Percentiles rank a stretch among this genome's conserved stretches.
phyloP scores from a whole-genome alignment of 2,797 vertebrate species.

The Phataginus tetradactyla region DNA sequence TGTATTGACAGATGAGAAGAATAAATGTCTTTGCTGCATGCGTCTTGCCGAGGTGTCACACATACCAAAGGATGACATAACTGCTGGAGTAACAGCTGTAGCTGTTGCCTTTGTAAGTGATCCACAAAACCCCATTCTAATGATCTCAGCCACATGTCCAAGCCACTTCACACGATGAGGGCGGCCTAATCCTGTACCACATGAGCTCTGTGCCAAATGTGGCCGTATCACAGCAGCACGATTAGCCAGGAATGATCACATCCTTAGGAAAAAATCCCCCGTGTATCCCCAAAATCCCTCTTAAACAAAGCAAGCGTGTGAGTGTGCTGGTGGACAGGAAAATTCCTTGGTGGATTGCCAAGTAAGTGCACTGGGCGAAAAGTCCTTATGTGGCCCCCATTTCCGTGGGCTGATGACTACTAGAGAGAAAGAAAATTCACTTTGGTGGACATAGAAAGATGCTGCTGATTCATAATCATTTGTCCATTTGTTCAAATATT shows the following conservation, averaged over 20 bases:
- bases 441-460: neutral
- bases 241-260: constrained; percentile 85
- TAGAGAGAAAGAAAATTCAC: constrained; percentile 53
- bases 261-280: constrained; percentile 82
- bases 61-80: constrained; percentile 86
- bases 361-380: constrained; percentile 54
- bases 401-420: constrained; percentile 67
- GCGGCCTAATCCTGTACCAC: constrained; percentile 83
- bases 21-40: constrained; percentile 84
- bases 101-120: constrained; percentile 87
- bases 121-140: constrained; percentile 83
- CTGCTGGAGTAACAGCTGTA: constrained; percentile 83
- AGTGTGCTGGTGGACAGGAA: constrained; percentile 75
- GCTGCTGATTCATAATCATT: neutral
- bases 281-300: constrained; percentile 83
- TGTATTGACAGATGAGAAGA: constrained; percentile 84
- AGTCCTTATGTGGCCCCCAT: constrained; percentile 52
- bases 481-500: neutral
- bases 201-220: constrained; percentile 79
- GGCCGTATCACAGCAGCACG: constrained; percentile 82
- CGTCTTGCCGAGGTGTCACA: constrained; percentile 79
- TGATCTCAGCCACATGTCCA: constrained; percentile 82
- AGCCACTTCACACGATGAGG: constrained; percentile 82
- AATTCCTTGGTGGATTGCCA: constrained; percentile 76
- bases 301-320: constrained; percentile 83